Conservation (phyloP, 2,113 vertebrate genomes). For the Elgaria multicarinata region DNA sequence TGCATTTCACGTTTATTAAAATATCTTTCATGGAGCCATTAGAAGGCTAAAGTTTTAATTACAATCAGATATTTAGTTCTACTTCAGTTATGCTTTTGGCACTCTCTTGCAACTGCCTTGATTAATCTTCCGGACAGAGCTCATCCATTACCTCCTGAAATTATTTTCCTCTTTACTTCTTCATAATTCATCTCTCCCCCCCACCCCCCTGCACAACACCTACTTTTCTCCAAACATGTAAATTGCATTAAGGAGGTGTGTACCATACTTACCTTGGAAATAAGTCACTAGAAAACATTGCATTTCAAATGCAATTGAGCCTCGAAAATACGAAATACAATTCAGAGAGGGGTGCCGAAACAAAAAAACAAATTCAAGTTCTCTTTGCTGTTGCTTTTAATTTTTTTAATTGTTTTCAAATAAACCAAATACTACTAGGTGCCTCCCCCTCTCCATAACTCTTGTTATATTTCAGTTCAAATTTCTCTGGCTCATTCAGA, state of each 20-base stretch:
- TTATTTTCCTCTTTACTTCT: slow-evolving; percentile 85
- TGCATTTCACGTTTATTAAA: slow-evolving; percentile 89
- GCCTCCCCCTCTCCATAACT: slow-evolving; percentile 41
- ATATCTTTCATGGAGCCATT: slow-evolving; percentile 87
- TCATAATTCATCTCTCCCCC: slow-evolving; percentile 78
- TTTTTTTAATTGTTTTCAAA: slow-evolving; percentile 68
- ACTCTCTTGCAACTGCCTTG: slow-evolving; percentile 79
- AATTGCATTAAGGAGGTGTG: slow-evolving; percentile 77
- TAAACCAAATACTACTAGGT: slow-evolving; percentile 65
- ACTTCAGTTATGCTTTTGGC: slow-evolving; percentile 81
- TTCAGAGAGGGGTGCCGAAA: slow-evolving; percentile 76
- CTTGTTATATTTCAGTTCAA: slow-evolving; percentile 51
- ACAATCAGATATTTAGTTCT: slow-evolving; percentile 88
- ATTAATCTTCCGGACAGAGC: slow-evolving; percentile 84
- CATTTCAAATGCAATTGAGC: slow-evolving; percentile 80
- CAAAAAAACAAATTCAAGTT: slow-evolving; percentile 73
- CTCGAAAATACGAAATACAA: slow-evolving; percentile 73
- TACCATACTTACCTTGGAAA: slow-evolving; percentile 77
- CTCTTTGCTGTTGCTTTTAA: slow-evolving; percentile 73
- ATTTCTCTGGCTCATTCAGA: slow-evolving; percentile 57
- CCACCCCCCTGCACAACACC: slow-evolving; percentile 15
- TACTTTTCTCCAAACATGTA: slow-evolving; percentile 70
- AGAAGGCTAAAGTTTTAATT: slow-evolving; percentile 88
- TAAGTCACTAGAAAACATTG: slow-evolving; percentile 77
- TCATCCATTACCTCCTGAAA: slow-evolving; percentile 85